Percentiles rank a stretch among this genome's conserved stretches.
phyloP scores from a whole-genome alignment of 2,113 vertebrate genomes.

The Ifrita kowaldi region DNA sequence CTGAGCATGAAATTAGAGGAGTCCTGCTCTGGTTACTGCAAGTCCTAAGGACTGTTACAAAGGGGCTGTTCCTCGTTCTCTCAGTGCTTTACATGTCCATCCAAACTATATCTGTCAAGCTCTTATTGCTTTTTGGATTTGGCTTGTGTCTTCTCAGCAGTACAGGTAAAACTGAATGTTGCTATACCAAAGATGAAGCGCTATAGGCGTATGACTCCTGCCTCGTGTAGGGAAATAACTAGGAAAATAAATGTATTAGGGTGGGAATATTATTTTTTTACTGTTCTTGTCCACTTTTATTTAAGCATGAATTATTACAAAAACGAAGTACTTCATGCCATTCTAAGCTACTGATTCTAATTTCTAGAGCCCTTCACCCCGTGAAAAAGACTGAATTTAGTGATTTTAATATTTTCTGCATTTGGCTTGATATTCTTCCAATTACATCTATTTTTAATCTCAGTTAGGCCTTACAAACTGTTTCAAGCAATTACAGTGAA shows the following conservation, averaged over 20 bases:
- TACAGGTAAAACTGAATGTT: not conserved
- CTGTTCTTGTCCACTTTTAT: not conserved
- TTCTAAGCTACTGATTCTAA: not conserved
- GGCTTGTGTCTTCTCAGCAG: not conserved
- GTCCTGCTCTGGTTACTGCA: not conserved
- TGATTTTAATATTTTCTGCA: not conserved
- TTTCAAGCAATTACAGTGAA: not conserved
- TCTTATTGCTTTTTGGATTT: not conserved
- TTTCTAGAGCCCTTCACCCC: not conserved
- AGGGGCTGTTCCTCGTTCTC: accelerated
- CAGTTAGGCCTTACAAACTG: not conserved
- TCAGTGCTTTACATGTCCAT: not conserved
- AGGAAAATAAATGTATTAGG: not conserved
- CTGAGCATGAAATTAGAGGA: not conserved
- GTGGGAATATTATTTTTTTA: not conserved
- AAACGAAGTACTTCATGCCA: not conserved
- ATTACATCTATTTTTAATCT: not conserved
- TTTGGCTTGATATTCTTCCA: not conserved
- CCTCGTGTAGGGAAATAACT: not conserved
- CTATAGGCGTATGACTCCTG: accelerated
- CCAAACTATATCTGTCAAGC: not conserved
- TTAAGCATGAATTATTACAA: not conserved
- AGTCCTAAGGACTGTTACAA: not conserved
- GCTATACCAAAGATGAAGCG: not conserved
- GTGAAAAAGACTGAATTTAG: not conserved